phyloP scores from a whole-genome alignment of 2,797 vertebrate species.

The Sciurus vulgaris region DNA sequence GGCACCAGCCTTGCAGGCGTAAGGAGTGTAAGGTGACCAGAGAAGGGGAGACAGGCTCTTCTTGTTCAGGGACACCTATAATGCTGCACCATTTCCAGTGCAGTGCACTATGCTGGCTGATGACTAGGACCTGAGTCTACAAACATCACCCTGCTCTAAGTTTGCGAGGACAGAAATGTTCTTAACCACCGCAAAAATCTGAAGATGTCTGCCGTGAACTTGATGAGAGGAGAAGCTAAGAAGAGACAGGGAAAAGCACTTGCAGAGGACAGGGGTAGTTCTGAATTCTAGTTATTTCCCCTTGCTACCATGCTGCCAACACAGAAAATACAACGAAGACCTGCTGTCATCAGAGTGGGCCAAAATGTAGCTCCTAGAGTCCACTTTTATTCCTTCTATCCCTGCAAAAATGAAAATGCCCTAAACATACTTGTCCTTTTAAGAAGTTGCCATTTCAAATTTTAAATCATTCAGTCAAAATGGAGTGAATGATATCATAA shows the following conservation, averaged over 20 bases:
- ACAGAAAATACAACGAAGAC: not conserved
- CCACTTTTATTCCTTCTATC: not conserved
- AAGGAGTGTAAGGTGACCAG: not conserved
- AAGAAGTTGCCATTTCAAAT: not conserved
- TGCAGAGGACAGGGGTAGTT: not conserved
- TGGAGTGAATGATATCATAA: not conserved
- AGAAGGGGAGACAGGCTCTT: not conserved
- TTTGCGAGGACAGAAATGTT: not conserved
- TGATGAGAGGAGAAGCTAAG: not conserved
- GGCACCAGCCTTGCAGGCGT: not conserved
- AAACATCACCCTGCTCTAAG: not conserved
- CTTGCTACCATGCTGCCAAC: not conserved
- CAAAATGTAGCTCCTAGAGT: not conserved
- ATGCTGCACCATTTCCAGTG: fast-evolving
- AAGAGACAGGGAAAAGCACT: fast-evolving
- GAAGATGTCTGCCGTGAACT: not conserved
- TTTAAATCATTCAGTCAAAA: not conserved
- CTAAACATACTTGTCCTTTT: not conserved
- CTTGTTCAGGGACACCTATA: no score
- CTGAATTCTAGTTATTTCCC: not conserved
- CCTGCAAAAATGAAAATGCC: not conserved
- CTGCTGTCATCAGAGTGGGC: not conserved
- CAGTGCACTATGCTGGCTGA: not conserved
- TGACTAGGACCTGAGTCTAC: fast-evolving
- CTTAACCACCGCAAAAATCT: not conserved